Evolutionary conservation across 1,140 invertebrate genomes (phyloP).

Genomic region (Drosophila pectinifera): DNA sequence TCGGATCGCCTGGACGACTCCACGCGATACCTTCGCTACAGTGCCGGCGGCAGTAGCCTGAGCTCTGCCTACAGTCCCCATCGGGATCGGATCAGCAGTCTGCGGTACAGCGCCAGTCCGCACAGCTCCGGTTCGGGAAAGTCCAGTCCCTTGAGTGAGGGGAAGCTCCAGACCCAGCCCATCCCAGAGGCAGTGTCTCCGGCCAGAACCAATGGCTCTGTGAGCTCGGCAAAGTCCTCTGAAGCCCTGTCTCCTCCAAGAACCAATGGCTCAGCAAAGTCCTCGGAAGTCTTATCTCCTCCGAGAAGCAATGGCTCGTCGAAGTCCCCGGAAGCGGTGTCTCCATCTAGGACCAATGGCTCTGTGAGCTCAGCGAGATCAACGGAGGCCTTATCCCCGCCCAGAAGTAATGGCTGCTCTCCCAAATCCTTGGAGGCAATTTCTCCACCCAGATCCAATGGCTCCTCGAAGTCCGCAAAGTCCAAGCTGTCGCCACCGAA

Average conservation of each 20-base stretch:
- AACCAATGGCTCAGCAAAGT: conserved; percentile 22
- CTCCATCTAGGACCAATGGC: conserved; percentile 20
- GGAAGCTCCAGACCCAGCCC: conserved; percentile 5
- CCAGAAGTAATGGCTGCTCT: conserved; percentile 34
- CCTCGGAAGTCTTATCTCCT: conserved; percentile 65
- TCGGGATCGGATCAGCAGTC: conserved; percentile 86
- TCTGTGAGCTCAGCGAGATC: conserved; percentile 14
- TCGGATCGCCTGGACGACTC: conserved; percentile 89
- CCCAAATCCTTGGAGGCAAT: conserved; percentile 1
- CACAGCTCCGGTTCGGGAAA: conserved; percentile 28
- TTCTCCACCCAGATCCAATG: conserved; percentile 18
- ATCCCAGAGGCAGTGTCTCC: conserved; percentile 66
- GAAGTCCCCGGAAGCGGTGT: conserved; percentile 10
- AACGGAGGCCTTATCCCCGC: conserved; percentile 65
- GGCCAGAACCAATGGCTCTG: conserved; percentile 42
- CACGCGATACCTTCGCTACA: conserved; percentile 87
- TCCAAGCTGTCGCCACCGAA: conserved; percentile 79
- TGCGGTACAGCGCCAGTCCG: conserved; percentile 74
- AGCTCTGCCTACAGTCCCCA: conserved; percentile 89
- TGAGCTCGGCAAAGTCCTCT: conserved; percentile 12
- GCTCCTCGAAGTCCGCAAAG: conserved; percentile 48
- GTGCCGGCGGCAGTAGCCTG: conserved; percentile 86
- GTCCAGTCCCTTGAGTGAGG: conserved; percentile 21
- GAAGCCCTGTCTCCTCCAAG: conserved; percentile 11
- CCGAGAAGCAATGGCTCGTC: conserved; percentile 38